phyloP scores from a whole-genome alignment of 2,113 vertebrate species.

The Ictidomys tridecemlineatus region DNA sequence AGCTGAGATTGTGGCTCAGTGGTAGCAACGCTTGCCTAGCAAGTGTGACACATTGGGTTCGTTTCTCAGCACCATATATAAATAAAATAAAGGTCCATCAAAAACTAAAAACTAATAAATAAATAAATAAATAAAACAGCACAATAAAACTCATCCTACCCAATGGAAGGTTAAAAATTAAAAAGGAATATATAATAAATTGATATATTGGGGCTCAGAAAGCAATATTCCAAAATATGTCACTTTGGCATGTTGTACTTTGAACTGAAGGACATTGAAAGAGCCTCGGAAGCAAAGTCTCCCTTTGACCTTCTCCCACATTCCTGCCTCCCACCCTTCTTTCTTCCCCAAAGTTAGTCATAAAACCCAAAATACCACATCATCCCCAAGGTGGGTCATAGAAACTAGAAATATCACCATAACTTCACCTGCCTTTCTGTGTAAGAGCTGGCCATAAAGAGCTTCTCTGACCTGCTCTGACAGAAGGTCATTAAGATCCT shows the following conservation, averaged over 20 bases:
- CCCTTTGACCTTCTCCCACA: background rate
- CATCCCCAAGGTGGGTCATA: background rate
- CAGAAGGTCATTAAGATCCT: background rate
- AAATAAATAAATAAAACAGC: background rate
- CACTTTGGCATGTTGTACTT: background rate
- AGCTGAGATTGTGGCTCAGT: too few species aligned
- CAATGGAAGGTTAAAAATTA: background rate
- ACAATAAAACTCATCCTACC: background rate
- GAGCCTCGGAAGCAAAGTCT: background rate
- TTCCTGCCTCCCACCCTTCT: background rate
- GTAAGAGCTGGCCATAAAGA: too few species aligned
- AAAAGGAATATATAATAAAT: background rate
- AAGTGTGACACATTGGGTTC: too few species aligned
- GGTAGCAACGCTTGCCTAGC: too few species aligned
- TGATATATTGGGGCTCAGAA: background rate
- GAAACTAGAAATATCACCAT: background rate
- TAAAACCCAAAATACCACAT: background rate
- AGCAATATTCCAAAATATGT: background rate
- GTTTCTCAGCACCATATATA: too few species aligned
- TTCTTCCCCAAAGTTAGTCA: background rate
- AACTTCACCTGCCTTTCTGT: background rate
- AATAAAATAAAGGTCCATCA: too few species aligned
- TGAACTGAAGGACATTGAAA: background rate
- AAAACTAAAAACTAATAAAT: too few species aligned
- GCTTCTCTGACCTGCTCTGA: too few species aligned